Evolutionary conservation across 2,888 invertebrate genomes (phyloP), one percentile per base, ranked within the genome.

Genomic region (Allygus modestus): DNA sequence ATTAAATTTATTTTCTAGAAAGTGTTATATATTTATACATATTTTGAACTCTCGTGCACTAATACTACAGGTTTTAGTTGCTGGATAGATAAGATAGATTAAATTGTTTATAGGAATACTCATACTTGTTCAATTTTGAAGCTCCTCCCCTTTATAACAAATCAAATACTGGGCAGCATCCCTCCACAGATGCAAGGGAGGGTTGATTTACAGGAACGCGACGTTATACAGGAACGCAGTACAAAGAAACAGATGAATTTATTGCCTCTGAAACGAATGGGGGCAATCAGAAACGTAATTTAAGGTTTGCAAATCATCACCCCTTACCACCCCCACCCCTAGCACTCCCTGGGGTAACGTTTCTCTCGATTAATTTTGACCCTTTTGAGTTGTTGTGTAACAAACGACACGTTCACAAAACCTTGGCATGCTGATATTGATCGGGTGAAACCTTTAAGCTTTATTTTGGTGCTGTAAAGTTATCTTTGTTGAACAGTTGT

Each of bases 341-440:
- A 15, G n/a, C 58, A 15, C 33, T 20, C 33, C 79, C 31, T 2
- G 28, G 41, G 77, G 77, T 11, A 17, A 28, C 26, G 77, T 77
- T 77, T 23, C 77, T 77, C 77, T 77, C 77, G 77, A 77, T 77
- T 77, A 77, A 77, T 77, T 77, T 46, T 51, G 28, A 41, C 28
- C 77, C 46, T 23, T 71, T 71, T 41, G 71, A 71, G 41, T 31
- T 1, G 71, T 69, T 1, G 71, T 69, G 20, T 31, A 28, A 17
- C 28, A 28, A 20, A 28, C 65, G 31, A 65, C 65, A 17, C 17
- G 54, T 54, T 54, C 1, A 23, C 54, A 54, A 54, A 46, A 54
- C 54, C 17, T 54, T 54, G 54, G 23, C 46, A 1, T 15, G 17
- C 17, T 15, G 46, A 15, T 46, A 15, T 15, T 46, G 23, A 54